Base-by-base conservation (phyloP, 1,140 invertebrate genomes). In the Drosophila pseudoananassae region DNA sequence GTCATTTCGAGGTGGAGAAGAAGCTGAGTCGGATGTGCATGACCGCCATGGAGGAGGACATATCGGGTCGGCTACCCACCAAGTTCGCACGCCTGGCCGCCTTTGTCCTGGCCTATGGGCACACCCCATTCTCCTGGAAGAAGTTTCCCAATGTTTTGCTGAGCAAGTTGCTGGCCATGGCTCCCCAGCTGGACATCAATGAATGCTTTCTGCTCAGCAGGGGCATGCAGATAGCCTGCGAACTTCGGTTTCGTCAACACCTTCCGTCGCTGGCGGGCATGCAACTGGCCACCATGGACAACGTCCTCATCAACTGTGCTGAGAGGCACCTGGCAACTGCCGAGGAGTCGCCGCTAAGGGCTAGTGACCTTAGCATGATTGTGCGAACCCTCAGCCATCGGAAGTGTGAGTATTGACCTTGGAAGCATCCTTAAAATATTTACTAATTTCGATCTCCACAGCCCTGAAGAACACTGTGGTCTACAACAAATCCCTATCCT, bases 81-180 rank as follows among this genome's bases (percentile, higher is more conserved):
- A 92, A 92, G 54, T 91, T 93, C 53, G 77, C 91, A 3, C 80
- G 81, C 12, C 55, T 92, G 64, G 84, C 92, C 10, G 57, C 92
- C 4, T 94, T 94, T 82, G 80, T 93, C 2, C 58, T 94, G 6
- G 88, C 92, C n/a, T 93, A 93, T 76, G 90, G 92, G 5, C 90
- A 91, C 17, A 90, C 84, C 1, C 76, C 69, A 0, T 84, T 85
- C 33, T 71, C 90, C 33, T 79, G 73, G 61, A 73, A 87, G 47
- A 81, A 90, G 38, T 78, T 92, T 49, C 91, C 91, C 7, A 85
- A 92, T 40, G 14, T 81, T 10, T 55, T 92, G 38, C 58, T 92
- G 0, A 63, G 78, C 15, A 92, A 85, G 52, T 82, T 93, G 27
- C 65, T 84, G 15, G 57, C 82, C 6, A 91, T 90, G 90, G 63